Base-by-base conservation (phyloP, 2,113 vertebrate species). In the Semicossyphus pulcher region DNA sequence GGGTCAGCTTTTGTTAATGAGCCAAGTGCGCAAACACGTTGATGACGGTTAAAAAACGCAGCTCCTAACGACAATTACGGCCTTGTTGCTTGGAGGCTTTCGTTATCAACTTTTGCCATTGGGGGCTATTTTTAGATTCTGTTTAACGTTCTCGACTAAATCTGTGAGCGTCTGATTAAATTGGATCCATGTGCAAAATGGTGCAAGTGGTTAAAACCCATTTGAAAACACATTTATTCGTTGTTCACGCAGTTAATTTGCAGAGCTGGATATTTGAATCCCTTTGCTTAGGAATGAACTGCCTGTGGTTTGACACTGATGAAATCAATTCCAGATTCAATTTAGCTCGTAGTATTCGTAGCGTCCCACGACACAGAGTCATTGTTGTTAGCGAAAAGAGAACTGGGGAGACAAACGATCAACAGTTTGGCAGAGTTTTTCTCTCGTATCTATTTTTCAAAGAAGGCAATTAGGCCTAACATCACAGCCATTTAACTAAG, bases 401-500 rank as follows among this genome's bases (percentile, higher is more conserved):
- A 77, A 63, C 25, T 18, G 29, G 81, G 28, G 68, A 88, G 71
- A 80, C 80, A 67, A 81, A 81, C 41, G 48, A 87, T 84, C 87
- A 84, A 80, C 80, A 72, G 58, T 82, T 86, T 70, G 65, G 51
- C 56, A 56, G 57, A 81, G 65, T 87, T 90, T 92, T 85, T 60
- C 75, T 72, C 67, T 84, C 14, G 47, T 74, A 88, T 88, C 81
- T 85, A 66, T 85, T 89, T 90, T 87, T 92, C 85, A 86, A 89
- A 90, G 80, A 70, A 87, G 85, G 81, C 90, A 90, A 93, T 93
- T 92, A 93, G 88, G 78, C 73, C 76, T 12, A 87, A 90, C 90
- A 92, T 92, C 89, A 90, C 78, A 90, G 85, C 84, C 85, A 83
- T 91, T 93, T 92, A 92, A 90, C 87, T 81, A 86, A 89, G 88